These are phyloP conservation scores for Cryptotermes secundus DNA, from an alignment of 1,140 invertebrate genomes.

Conservation along the genomic window DNA sequence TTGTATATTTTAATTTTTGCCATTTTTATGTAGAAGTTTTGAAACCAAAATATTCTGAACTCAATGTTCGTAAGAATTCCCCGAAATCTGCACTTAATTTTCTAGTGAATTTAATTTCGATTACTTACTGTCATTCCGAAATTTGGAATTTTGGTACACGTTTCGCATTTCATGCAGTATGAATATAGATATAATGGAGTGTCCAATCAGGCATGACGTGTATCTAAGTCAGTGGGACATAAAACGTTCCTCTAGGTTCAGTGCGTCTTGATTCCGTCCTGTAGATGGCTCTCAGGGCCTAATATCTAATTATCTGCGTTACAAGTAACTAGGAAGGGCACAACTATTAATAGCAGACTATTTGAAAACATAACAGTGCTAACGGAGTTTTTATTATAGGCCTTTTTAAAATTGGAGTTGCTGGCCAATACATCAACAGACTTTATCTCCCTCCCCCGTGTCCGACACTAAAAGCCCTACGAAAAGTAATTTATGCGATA, in stretches of 20 bases:
- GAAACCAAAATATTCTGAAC: too few relatives aligned
- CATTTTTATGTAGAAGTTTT: too few relatives aligned
- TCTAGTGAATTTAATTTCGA: too few relatives aligned
- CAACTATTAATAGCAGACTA: too few relatives aligned
- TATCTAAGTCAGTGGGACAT: background rate
- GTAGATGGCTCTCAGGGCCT: background rate
- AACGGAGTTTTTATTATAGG: background rate
- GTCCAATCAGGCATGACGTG: background rate
- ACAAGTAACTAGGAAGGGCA: too few relatives aligned
- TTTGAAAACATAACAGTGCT: too few relatives aligned
- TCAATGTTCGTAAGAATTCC: too few relatives aligned
- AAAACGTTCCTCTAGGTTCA: background rate
- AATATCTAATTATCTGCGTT: too few relatives aligned
- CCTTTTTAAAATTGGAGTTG: background rate
- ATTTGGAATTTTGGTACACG: too few relatives aligned
- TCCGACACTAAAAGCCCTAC: background rate
- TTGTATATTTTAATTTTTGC: too few relatives aligned
- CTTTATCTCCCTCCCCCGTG: background rate
- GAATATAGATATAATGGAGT: background rate
- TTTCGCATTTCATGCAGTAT: background rate
- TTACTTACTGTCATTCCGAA: too few relatives aligned
- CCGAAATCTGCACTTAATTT: too few relatives aligned
- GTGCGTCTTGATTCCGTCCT: background rate
- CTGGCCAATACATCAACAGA: background rate
- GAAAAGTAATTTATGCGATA: background rate